Conservation (phyloP, 1,140 invertebrate genomes). For the Mactra quadrangularis region DNA sequence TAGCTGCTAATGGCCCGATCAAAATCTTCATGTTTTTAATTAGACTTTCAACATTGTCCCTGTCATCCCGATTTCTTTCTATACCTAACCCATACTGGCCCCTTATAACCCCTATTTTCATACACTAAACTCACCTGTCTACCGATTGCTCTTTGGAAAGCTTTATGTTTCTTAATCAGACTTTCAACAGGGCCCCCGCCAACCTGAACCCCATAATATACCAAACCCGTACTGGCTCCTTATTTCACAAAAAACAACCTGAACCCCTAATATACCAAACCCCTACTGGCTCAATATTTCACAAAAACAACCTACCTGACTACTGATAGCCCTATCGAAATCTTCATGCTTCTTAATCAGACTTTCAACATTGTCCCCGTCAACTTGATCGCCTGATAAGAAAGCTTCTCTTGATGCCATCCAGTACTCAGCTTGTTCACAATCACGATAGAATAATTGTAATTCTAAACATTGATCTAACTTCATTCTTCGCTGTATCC, state of each 20-base stretch:
- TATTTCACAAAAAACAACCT: no score
- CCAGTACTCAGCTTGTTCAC: constrained; percentile 99
- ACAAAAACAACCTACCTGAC: constrained; percentile 88
- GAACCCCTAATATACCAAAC: no score
- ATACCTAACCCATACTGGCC: no score
- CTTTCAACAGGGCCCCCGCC: no score
- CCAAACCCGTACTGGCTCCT: no score
- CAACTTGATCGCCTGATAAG: constrained; percentile 93
- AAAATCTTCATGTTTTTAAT: constrained; percentile 99
- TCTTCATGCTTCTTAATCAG: constrained; percentile 99
- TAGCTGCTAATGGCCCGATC: constrained; percentile 99
- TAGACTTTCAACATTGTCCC: constrained; percentile 86
- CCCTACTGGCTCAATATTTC: no score
- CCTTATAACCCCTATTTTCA: no score
- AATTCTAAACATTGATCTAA: constrained; percentile 99
- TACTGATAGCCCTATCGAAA: constrained; percentile 99
- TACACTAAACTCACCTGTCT: no score
- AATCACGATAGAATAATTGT: constrained; percentile 97
- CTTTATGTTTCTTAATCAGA: no score
- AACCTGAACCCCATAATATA: no score
- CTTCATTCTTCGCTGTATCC: constrained; percentile 96
- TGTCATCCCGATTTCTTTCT: no score
- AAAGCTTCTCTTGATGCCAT: constrained; percentile 99
- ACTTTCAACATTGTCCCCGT: constrained; percentile 87
- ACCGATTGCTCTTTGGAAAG: no score